phyloP scores from a whole-genome alignment of 2,888 invertebrate genomes.

The Phyto melanocephala region DNA sequence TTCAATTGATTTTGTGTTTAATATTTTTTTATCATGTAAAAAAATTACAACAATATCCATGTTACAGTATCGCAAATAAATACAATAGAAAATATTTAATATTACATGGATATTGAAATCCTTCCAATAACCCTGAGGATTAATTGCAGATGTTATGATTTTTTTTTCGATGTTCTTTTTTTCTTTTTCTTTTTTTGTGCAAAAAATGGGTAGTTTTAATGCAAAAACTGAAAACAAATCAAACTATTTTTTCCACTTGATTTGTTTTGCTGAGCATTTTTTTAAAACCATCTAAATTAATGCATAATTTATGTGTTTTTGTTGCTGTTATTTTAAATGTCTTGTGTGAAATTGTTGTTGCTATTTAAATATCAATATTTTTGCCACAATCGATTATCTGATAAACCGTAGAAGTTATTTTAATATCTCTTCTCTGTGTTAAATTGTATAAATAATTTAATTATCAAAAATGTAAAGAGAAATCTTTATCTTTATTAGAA shows the following conservation, averaged over 20 bases:
- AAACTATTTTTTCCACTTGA: constrained; percentile 70
- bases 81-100: constrained; percentile 25
- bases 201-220: constrained; percentile 39
- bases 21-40: constrained; percentile 28
- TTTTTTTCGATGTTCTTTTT: constrained; percentile 55
- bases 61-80: constrained; percentile 6
- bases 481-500: too few species aligned
- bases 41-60: constrained; percentile 10
- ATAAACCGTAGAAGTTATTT: neutral
- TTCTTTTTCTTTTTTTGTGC: neutral
- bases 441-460: neutral
- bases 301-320: constrained; percentile 37
- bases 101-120: constrained; percentile 17
- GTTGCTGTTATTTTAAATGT: constrained; percentile 32
- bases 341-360: neutral
- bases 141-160: constrained; percentile 76
- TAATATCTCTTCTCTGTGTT: neutral
- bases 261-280: constrained; percentile 65
- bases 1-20: constrained; percentile 52
- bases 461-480: neutral
- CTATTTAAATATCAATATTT: constrained; percentile 34
- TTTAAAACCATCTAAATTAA: neutral
- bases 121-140: constrained; percentile 65
- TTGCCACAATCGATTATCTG: constrained; percentile 43
- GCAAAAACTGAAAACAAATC: constrained; percentile 33